These are phyloP conservation scores for Habrosyne pyritoides DNA, from an alignment of 2,888 invertebrate species.

Conservation along the genomic window DNA sequence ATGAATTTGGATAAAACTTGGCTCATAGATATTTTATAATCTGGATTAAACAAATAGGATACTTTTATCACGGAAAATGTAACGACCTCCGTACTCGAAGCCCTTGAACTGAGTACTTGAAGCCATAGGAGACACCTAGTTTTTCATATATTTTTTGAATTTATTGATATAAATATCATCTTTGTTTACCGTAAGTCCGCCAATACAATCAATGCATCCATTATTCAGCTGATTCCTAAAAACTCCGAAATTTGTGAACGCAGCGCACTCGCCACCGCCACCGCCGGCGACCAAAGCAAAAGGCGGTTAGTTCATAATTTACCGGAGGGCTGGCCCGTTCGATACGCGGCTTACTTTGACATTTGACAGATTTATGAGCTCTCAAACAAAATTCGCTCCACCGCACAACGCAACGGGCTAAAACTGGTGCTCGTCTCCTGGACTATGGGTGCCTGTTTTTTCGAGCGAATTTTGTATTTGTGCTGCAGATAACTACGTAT, in stretches of 20 bases:
- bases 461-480: neutral
- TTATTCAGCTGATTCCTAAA: conserved; percentile 18
- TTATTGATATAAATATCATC: no score
- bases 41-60: no score
- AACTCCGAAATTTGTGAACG: conserved; percentile 26
- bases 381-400: conserved; percentile 71
- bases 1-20: no score
- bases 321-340: conserved; percentile 69
- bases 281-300: conserved; percentile 31
- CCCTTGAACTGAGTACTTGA: no score
- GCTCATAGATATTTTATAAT: no score
- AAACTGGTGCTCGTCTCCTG: conserved; percentile 5
- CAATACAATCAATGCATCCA: conserved; percentile 6
- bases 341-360: conserved; percentile 83
- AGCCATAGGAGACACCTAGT: no score
- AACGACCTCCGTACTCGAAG: no score
- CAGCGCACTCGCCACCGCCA: conserved; percentile 18
- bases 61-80: no score
- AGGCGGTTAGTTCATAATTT: conserved; percentile 73
- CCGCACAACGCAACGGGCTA: conserved; percentile 40
- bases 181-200: neutral
- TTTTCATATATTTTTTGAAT: no score
- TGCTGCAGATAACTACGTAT: neutral
- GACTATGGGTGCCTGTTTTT: neutral
- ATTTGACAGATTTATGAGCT: conserved; percentile 78